phyloP scores from a whole-genome alignment of 2,888 invertebrate genomes.

The Abrostola triplasia region DNA sequence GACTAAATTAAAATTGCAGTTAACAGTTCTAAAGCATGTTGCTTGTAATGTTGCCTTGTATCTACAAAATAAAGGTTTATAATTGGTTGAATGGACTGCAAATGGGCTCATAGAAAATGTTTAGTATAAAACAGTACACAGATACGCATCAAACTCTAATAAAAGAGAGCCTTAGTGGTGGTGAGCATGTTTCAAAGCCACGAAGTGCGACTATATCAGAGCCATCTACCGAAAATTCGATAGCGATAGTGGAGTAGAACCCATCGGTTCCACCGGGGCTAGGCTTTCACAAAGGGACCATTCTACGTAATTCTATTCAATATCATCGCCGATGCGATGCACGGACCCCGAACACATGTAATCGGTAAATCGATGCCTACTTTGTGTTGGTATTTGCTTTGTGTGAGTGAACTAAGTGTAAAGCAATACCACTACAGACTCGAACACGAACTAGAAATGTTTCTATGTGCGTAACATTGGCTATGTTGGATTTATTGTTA shows the following conservation, averaged over 20 bases:
- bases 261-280: conserved; percentile 29
- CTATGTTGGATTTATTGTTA: conserved; percentile 37
- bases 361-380: conserved; percentile 60
- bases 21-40: too few relatives aligned
- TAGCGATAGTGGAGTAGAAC: conserved; percentile 31
- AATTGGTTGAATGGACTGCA: too few relatives aligned
- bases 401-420: conserved; percentile 39
- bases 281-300: conserved; percentile 53
- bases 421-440: conserved; percentile 28
- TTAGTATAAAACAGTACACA: too few relatives aligned
- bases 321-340: conserved; percentile 51
- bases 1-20: too few relatives aligned
- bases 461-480: conserved; percentile 30
- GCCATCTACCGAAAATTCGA: conserved; percentile 32
- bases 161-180: not conserved
- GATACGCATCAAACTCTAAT: not conserved
- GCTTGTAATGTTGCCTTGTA: too few relatives aligned
- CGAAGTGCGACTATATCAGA: conserved; percentile 26
- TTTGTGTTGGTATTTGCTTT: conserved; percentile 53
- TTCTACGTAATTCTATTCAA: conserved; percentile 53
- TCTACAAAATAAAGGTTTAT: too few relatives aligned
- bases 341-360: conserved; percentile 50
- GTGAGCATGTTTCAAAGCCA: conserved; percentile 2
- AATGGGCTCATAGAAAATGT: too few relatives aligned
- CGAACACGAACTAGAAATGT: conserved; percentile 1